Conservation (phyloP, 2,888 invertebrate genomes). For the Bembecia ichneumoniformis region DNA sequence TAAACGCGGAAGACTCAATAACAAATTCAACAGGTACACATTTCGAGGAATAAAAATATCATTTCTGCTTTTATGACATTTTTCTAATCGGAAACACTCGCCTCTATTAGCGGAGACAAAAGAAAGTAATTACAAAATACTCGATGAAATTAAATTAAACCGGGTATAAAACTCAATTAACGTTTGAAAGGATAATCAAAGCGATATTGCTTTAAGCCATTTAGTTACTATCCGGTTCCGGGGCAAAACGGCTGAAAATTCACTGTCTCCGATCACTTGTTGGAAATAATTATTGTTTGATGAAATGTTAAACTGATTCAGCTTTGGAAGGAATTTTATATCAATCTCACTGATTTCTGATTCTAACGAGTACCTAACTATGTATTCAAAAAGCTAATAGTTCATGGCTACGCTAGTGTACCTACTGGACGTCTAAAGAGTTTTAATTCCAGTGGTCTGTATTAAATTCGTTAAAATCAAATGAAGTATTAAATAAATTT, state of each 20-base stretch:
- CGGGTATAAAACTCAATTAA: constrained; percentile 12
- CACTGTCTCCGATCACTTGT: constrained; percentile 6
- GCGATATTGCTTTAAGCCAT: constrained; percentile 11
- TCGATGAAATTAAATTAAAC: constrained; percentile 1
- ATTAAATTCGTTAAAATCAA: too few relatives aligned
- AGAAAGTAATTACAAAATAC: constrained; percentile 3
- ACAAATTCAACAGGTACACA: too few relatives aligned
- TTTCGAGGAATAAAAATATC: too few relatives aligned
- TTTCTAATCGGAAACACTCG: neutral
- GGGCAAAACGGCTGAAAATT: constrained; percentile 10
- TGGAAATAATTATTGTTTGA: constrained; percentile 8
- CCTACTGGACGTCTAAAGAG: too few relatives aligned
- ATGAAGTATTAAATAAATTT: too few relatives aligned
- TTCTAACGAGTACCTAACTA: too few relatives aligned
- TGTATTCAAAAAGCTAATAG: too few relatives aligned
- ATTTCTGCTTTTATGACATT: neutral
- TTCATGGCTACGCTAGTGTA: too few relatives aligned
- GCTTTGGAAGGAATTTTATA: neutral
- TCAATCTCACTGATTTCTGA: too few relatives aligned
- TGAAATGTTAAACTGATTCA: neutral
- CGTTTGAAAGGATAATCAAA: constrained; percentile 13
- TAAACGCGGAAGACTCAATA: too few relatives aligned
- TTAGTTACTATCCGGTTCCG: constrained; percentile 17
- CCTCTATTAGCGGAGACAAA: constrained; percentile 1
- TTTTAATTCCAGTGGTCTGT: too few relatives aligned